Percentiles rank a stretch among this genome's conserved stretches.
These are phyloP conservation scores for Grus americana DNA, from an alignment of 2,113 vertebrate species.

Conservation along the genomic window DNA sequence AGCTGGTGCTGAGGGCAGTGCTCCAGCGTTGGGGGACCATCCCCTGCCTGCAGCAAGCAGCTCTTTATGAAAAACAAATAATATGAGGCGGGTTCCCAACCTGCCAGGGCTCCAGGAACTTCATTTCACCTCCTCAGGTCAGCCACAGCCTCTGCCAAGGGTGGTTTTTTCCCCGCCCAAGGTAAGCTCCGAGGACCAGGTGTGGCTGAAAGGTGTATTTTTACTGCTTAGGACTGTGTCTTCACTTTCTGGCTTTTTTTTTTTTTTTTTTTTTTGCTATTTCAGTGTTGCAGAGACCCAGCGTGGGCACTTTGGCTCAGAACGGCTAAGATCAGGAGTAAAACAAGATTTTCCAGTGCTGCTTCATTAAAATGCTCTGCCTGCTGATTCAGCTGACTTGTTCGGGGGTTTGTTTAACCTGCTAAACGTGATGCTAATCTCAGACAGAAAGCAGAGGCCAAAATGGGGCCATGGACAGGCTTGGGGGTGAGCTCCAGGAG, in stretches of 20 bases:
- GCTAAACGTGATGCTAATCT: not conserved
- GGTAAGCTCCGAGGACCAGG: not conserved
- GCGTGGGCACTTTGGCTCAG: rapidly evolving
- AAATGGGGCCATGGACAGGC: not conserved
- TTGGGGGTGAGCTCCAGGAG: not conserved
- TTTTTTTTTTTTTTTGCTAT: not conserved
- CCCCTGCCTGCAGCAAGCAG: not conserved
- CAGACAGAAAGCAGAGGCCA: not conserved
- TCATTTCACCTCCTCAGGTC: not conserved
- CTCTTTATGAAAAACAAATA: not conserved
- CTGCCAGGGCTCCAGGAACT: not conserved
- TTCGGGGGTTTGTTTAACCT: not conserved
- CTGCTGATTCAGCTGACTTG: not conserved
- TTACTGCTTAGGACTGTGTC: not conserved
- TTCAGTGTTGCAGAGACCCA: no score
- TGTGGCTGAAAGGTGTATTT: not conserved
- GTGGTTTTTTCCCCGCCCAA: not conserved
- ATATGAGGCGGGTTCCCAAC: rapidly evolving
- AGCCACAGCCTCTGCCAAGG: not conserved
- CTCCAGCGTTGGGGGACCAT: rapidly evolving
- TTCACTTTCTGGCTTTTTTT: not conserved
- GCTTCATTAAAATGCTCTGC: not conserved
- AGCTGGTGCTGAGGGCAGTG: not conserved
- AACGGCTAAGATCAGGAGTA: not conserved
- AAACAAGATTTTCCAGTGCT: not conserved